Conservation (phyloP, 2,113 vertebrate species). For the Dolichallabes microphthalmus region DNA sequence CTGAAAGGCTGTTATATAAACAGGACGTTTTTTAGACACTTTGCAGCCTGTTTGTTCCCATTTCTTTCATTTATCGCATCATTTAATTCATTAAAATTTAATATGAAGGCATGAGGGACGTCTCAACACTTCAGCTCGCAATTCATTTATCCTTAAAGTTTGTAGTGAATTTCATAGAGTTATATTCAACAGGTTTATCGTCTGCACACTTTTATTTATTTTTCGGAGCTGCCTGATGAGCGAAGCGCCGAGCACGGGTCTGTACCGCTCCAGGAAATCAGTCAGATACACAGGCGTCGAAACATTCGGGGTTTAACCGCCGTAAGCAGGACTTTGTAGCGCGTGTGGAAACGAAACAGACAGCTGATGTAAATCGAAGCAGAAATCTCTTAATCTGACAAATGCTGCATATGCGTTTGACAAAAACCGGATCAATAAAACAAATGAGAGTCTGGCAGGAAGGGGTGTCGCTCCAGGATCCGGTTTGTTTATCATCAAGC, state of each 20-base stretch:
- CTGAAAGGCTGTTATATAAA: no score
- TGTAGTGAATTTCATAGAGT: not conserved
- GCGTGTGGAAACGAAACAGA: not conserved
- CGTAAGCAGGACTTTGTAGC: slow-evolving; percentile 3
- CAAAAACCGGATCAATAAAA: slow-evolving; percentile 10
- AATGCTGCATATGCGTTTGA: slow-evolving; percentile 4
- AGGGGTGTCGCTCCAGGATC: not conserved
- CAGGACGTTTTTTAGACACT: no score
- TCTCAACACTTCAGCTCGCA: no score
- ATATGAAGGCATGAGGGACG: no score
- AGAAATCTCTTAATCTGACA: slow-evolving; percentile 31
- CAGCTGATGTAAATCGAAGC: slow-evolving; percentile 16
- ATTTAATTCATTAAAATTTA: no score
- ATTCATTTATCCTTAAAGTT: not conserved
- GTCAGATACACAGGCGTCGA: not conserved
- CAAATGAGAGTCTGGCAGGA: slow-evolving; percentile 16
- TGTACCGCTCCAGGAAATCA: not conserved
- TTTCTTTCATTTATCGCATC: no score
- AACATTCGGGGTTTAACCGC: not conserved
- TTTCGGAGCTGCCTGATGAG: not conserved
- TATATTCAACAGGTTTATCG: not conserved
- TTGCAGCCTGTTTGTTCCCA: no score
- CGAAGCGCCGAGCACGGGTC: not conserved
- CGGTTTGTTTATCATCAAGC: slow-evolving; percentile 32
- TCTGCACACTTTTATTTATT: not conserved